These are phyloP conservation scores for Noturus placidus DNA, from an alignment of 2,113 vertebrate genomes.

Conservation along the genomic window DNA sequence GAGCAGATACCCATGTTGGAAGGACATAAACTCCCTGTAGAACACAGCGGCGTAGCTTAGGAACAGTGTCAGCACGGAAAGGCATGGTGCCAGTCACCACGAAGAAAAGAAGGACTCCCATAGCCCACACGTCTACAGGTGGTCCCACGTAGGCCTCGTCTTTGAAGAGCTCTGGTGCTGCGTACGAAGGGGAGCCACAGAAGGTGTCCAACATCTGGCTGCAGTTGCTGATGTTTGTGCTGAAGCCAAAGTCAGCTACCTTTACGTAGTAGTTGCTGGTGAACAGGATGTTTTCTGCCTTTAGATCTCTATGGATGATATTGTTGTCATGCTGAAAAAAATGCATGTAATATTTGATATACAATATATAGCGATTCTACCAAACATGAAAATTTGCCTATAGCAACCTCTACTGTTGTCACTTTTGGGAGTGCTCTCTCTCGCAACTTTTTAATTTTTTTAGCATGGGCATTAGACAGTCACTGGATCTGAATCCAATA, in stretches of 20 bases:
- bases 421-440: background rate
- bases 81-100: constrained; percentile 88
- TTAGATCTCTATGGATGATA: constrained; percentile 91
- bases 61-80: constrained; percentile 89
- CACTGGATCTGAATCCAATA: background rate
- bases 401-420: background rate
- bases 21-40: constrained; percentile 76
- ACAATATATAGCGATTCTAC: background rate
- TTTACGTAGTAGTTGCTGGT: constrained; percentile 81
- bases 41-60: constrained; percentile 85
- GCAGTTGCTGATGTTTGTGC: constrained; percentile 77
- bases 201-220: constrained; percentile 85
- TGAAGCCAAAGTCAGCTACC: constrained; percentile 96
- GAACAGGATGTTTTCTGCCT: constrained; percentile 93
- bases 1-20: constrained; percentile 79
- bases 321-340: constrained; percentile 82
- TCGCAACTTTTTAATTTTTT: background rate
- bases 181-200: constrained; percentile 93
- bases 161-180: constrained; percentile 88
- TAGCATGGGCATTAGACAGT: background rate
- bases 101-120: constrained; percentile 91
- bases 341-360: constrained; percentile 4
- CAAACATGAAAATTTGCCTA: background rate
- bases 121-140: constrained; percentile 89
- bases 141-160: constrained; percentile 84